Base-by-base conservation (phyloP, 2,888 invertebrate genomes). In the Diloba caeruleocephala region DNA sequence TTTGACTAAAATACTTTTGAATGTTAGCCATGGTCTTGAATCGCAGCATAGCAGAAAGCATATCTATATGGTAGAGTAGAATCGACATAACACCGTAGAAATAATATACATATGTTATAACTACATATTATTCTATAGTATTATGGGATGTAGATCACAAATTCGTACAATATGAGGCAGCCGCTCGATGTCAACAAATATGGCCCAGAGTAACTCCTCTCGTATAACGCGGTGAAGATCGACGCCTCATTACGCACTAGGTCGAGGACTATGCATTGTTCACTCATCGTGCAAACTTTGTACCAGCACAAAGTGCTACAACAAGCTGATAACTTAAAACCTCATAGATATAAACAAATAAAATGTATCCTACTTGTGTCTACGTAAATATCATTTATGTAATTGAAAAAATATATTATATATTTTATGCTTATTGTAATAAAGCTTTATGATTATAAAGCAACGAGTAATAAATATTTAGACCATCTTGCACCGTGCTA, bases 361-460 rank as follows among this genome's bases (percentile, higher is more conserved):
- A 64, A 62, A 45, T 31, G 29, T 33, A 49, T 25, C 51, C 38
- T 50, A 54, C 37, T 32, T 36, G 15, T 44, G 42, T 49, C 51
- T 68, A 57, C 32, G 13, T 51, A 51, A 58, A 67, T 55, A 63
- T 60, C 12, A 68, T 54, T 55, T 55, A 62, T 36, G 57, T 38
- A 54, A 59, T 64, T 49, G 55, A 70, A 70, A 71, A 71, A 70
- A 71, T 60, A 68, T 57, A 70, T 71, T 38, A 53, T 56, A 49
- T 67, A 64, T 55, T 56, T 59, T 57, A 68, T 45, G 56, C 68
- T 64, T 71, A 70, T 28, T 58, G 28, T 63, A 57, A 63, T 44
- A 51, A 41, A 50, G 46, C 33, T 48, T 58, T 36, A 48, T 49
- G 28, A 45, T 46, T 48, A 32, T 51, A 50, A 67, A 64, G 55